Base-by-base conservation (phyloP, 2,888 invertebrate genomes). In the Nematopogon swammerdamellus region DNA sequence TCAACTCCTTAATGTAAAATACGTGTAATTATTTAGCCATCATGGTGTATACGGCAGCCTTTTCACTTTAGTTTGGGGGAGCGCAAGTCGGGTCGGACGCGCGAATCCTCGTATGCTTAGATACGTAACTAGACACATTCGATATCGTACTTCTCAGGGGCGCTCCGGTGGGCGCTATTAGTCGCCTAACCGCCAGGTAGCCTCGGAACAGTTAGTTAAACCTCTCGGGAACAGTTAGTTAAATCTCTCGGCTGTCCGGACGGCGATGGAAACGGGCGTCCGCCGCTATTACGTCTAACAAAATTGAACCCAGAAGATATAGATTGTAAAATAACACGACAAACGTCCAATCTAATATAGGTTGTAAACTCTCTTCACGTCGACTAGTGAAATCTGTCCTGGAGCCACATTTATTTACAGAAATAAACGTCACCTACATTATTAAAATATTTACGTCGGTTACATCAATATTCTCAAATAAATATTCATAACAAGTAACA, bases 141-240 rank as follows among this genome's bases (percentile, higher is more conserved):
- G 63, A 74, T 77, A 77, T 77, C 76, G 75, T 77, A 77, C 77
- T 76, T 77, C 77, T 77, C 77, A 74, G 72, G 64, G 57, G 59
- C 60, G 59, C 55, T 55, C 54, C 36, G 44, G 43, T 43, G n/a
- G n/a, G n/a, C n/a, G n/a, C n/a, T n/a, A n/a, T n/a, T n/a, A n/a
- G n/a, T n/a, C n/a, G n/a, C n/a, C n/a, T n/a, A n/a, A n/a, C n/a
- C n/a, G n/a, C n/a, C n/a, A n/a, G n/a, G n/a, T n/a, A n/a, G n/a
- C n/a, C n/a, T n/a, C n/a, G n/a, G n/a, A n/a, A n/a, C n/a, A n/a
- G n/a, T n/a, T n/a, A n/a, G n/a, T n/a, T n/a, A n/a, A n/a, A n/a
- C n/a, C n/a, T n/a, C n/a, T n/a, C n/a, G n/a, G n/a, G n/a, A n/a
- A n/a, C n/a, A n/a, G n/a, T n/a, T n/a, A n/a, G n/a, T n/a, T n/a